Conservation (phyloP, 2,797 vertebrate species). For the Melanotaenia pygmaea region DNA sequence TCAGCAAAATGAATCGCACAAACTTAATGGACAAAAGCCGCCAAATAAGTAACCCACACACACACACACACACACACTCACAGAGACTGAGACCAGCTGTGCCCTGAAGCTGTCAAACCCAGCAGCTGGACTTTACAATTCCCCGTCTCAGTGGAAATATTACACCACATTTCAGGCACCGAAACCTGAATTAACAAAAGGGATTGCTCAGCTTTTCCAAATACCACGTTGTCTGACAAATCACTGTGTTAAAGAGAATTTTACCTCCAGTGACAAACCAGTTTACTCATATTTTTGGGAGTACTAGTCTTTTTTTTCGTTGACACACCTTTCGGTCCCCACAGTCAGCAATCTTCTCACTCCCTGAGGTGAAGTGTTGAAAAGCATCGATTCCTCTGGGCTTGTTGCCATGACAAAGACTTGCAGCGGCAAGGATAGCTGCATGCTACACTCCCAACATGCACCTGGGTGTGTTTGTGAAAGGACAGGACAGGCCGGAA, state of each 20-base stretch:
- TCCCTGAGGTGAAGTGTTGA: conserved; percentile 61
- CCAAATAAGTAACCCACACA: conserved; percentile 19
- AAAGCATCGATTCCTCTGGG: conserved; percentile 74
- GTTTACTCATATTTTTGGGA: neutral
- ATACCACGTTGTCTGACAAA: conserved; percentile 58
- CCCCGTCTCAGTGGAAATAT: conserved; percentile 76
- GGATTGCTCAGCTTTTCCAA: conserved; percentile 72
- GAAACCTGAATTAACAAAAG: conserved; percentile 81
- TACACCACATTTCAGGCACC: conserved; percentile 78
- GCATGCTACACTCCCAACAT: conserved; percentile 66
- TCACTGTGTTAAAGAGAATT: conserved; percentile 38
- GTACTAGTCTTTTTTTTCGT: conserved; percentile 15
- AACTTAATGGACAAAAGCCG: conserved; percentile 9
- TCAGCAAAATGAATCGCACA: conserved; percentile 17
- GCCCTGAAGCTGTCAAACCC: conserved; percentile 60
- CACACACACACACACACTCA: conserved; percentile 27
- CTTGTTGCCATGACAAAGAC: conserved; percentile 71
- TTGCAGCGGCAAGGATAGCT: conserved; percentile 73
- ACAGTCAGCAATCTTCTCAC: conserved; percentile 37
- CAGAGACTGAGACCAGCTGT: conserved; percentile 62
- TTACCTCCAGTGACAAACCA: neutral
- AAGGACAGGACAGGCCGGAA: conserved; percentile 80
- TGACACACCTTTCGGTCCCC: conserved; percentile 51
- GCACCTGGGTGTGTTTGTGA: conserved; percentile 80
- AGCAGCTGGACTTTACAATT: conserved; percentile 78